Evolutionary conservation across 2,113 vertebrate genomes (phyloP).

Genomic region (Plotosus lineatus): DNA sequence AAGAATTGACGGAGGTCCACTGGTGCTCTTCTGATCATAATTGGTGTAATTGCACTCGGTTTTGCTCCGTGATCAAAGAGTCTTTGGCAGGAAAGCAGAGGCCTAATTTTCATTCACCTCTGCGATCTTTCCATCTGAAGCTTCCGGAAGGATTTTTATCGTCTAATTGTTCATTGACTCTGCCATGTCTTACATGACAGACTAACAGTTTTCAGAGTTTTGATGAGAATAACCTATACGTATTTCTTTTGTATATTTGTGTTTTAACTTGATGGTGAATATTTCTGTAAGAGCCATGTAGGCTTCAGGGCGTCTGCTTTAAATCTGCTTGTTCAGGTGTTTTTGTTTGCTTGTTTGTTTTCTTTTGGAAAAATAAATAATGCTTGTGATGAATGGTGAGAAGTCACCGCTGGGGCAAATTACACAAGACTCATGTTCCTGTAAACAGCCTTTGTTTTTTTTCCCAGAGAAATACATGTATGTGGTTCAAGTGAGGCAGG

Average conservation of each 20-base stretch:
- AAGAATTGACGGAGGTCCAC: not conserved
- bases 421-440: not conserved
- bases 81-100: slow-evolving; percentile 16
- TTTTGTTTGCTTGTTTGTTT: not conserved
- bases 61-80: slow-evolving; percentile 43
- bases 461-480: not conserved
- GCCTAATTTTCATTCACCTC: slow-evolving; percentile 36
- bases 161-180: slow-evolving; percentile 13
- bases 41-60: slow-evolving; percentile 51
- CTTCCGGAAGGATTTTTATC: slow-evolving; percentile 35
- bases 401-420: not conserved
- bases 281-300: not conserved
- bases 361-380: not conserved
- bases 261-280: not conserved
- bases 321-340: not conserved
- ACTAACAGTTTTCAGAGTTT: not conserved
- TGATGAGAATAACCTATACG: too few relatives aligned
- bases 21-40: slow-evolving; percentile 33
- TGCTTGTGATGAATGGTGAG: not conserved
- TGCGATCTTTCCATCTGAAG: slow-evolving; percentile 33
- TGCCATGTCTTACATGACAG: not conserved
- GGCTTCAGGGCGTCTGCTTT: not conserved
- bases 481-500: not conserved
- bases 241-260: not conserved
- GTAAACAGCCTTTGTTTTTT: not conserved